phyloP scores from a whole-genome alignment of 2,888 invertebrate genomes.

The Protonemura montana region DNA sequence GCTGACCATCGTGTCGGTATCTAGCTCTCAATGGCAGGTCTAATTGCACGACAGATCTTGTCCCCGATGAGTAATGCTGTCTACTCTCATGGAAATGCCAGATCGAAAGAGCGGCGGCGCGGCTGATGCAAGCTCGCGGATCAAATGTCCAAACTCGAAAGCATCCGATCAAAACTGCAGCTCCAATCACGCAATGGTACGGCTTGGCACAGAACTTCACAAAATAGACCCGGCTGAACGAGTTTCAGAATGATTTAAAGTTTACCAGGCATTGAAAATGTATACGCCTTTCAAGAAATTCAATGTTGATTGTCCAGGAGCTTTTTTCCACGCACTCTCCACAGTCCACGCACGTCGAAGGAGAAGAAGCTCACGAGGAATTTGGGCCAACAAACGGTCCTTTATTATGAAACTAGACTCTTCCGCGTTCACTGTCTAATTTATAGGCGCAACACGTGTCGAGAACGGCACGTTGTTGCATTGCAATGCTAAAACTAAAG shows the following conservation, averaged over 20 bases:
- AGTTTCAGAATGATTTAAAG: conserved; percentile 15
- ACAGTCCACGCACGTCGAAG: neutral
- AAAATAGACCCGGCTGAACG: neutral
- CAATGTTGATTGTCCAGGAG: conserved; percentile 30
- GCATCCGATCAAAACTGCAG: neutral
- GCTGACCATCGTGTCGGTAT: neutral
- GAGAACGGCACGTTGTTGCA: neutral
- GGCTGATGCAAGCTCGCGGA: neutral
- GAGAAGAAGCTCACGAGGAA: conserved; percentile 15
- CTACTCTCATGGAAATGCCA: neutral
- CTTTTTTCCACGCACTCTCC: conserved; percentile 16
- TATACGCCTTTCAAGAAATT: neutral
- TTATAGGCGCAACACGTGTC: neutral
- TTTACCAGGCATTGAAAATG: conserved; percentile 8
- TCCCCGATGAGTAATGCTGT: neutral
- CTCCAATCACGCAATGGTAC: conserved; percentile 32
- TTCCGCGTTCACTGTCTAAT: conserved; percentile 36
- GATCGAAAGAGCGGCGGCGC: neutral
- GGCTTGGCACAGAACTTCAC: conserved; percentile 32
- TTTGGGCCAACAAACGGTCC: conserved; percentile 41
- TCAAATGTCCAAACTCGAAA: neutral
- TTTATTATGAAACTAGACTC: conserved; percentile 18
- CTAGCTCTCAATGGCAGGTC: neutral
- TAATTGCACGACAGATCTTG: conserved; percentile 3
- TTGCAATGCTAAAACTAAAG: neutral